Evolutionary conservation across 2,113 vertebrate genomes (phyloP).

Genomic region (Scomber colias): DNA sequence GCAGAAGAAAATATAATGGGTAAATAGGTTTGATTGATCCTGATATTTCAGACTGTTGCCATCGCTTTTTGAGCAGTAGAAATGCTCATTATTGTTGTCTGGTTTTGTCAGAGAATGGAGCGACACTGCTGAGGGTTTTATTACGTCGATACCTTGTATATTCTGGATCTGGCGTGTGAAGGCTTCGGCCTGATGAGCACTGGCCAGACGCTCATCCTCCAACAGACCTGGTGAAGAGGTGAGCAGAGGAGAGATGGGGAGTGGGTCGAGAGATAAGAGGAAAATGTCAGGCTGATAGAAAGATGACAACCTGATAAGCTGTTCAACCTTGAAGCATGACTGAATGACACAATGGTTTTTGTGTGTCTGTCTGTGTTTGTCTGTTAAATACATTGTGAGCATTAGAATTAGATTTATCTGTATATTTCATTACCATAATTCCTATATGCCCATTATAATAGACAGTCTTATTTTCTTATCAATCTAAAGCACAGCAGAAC

Average conservation of each 20-base stretch:
- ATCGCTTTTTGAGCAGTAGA: neutral
- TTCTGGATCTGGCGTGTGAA: slow-evolving; percentile 89
- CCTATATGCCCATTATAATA: neutral
- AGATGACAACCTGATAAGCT: slow-evolving; percentile 70
- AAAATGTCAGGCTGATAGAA: slow-evolving; percentile 51
- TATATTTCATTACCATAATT: neutral
- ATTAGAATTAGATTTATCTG: neutral
- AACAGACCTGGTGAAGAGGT: slow-evolving; percentile 83
- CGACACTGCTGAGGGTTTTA: neutral
- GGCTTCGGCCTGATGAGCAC: slow-evolving; percentile 89
- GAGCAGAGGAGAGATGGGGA: neutral
- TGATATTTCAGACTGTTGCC: neutral
- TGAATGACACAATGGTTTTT: slow-evolving; percentile 40
- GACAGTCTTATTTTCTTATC: too few relatives aligned
- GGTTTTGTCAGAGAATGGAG: neutral
- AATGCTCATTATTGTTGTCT: neutral
- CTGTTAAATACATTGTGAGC: slow-evolving; percentile 1
- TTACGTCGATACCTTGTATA: slow-evolving; percentile 82
- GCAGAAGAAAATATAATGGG: neutral
- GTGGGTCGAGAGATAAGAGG: slow-evolving; percentile 50
- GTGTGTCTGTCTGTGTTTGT: slow-evolving; percentile 7
- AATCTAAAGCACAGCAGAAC: neutral
- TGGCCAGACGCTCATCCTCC: slow-evolving; percentile 92
- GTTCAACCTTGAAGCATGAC: slow-evolving; percentile 62
- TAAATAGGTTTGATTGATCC: neutral